phyloP scores from a whole-genome alignment of 2,888 invertebrate species.

The Ectemnius lituratus region DNA sequence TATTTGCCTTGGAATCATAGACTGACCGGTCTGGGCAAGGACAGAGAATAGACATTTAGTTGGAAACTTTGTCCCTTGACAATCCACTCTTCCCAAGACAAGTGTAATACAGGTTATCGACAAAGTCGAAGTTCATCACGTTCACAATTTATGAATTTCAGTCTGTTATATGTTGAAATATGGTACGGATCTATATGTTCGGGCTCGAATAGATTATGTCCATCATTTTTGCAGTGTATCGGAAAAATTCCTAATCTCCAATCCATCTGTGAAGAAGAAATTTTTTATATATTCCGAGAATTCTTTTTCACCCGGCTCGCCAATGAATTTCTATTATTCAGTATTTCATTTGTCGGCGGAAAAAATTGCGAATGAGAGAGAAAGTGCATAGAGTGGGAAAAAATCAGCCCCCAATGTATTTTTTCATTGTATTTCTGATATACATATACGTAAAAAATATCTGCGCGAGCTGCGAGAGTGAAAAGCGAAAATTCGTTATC shows the following conservation, averaged over 20 bases:
- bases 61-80: constrained; percentile 38
- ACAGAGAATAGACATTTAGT: constrained; percentile 49
- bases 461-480: constrained; percentile 7
- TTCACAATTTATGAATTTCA: too few relatives aligned
- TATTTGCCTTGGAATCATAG: constrained; percentile 36
- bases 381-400: constrained; percentile 19
- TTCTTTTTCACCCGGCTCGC: too few relatives aligned
- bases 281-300: too few relatives aligned
- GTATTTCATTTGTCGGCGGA: background rate
- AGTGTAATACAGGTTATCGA: too few relatives aligned
- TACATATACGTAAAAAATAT: constrained; percentile 29
- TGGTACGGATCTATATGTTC: too few relatives aligned
- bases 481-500: constrained; percentile 50
- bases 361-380: background rate
- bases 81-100: too few relatives aligned
- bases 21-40: constrained; percentile 20
- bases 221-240: too few relatives aligned
- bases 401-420: constrained; percentile 25
- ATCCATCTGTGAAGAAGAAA: too few relatives aligned
- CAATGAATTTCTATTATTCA: constrained; percentile 2
- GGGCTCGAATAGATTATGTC: too few relatives aligned
- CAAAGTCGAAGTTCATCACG: too few relatives aligned
- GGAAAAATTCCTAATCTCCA: too few relatives aligned
- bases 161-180: too few relatives aligned
- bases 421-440: constrained; percentile 12